These are phyloP conservation scores for Drosophila bifasciata DNA, from an alignment of 1,140 invertebrate genomes.

Conservation along the genomic window DNA sequence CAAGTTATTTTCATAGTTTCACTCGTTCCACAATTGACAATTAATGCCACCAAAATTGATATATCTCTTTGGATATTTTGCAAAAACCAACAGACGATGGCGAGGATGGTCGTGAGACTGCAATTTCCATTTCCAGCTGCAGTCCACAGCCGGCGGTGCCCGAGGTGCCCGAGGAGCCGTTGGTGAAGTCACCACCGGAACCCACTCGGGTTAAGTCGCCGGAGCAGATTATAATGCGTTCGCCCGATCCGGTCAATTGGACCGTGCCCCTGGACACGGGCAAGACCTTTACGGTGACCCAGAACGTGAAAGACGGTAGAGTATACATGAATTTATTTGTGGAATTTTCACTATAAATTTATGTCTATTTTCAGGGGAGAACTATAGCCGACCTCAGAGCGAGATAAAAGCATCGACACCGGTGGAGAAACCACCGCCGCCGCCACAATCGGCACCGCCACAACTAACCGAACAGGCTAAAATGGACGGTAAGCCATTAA, in stretches of 20 bases:
- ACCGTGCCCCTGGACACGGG: slow-evolving; percentile 96
- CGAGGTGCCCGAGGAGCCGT: slow-evolving; percentile 86
- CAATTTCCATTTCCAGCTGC: slow-evolving; percentile 82
- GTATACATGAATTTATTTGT: slow-evolving; percentile 78
- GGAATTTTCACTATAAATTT: not conserved
- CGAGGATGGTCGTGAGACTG: slow-evolving; percentile 80
- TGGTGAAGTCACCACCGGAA: slow-evolving; percentile 95
- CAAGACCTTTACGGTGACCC: slow-evolving; percentile 95
- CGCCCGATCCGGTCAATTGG: slow-evolving; percentile 96
- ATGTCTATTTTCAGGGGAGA: slow-evolving; percentile 61
- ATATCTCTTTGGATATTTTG: slow-evolving; percentile 54
- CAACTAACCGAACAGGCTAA: slow-evolving; percentile 86
- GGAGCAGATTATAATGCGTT: slow-evolving; percentile 95
- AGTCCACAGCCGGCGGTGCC: slow-evolving; percentile 82
- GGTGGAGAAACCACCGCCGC: slow-evolving; percentile 86
- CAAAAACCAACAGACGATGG: slow-evolving; percentile 72
- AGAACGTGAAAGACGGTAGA: slow-evolving; percentile 95
- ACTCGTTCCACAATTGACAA: slow-evolving; percentile 7
- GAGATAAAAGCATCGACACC: slow-evolving; percentile 89
- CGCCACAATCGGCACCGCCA: slow-evolving; percentile 88
- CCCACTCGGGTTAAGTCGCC: slow-evolving; percentile 96
- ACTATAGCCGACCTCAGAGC: slow-evolving; percentile 87
- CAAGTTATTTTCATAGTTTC: slow-evolving; percentile 20
- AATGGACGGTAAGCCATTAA: slow-evolving; percentile 83
- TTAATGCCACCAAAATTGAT: slow-evolving; percentile 16